These are phyloP conservation scores for Lepidonotus clava DNA, from an alignment of 2,888 invertebrate genomes.

Conservation along the genomic window DNA sequence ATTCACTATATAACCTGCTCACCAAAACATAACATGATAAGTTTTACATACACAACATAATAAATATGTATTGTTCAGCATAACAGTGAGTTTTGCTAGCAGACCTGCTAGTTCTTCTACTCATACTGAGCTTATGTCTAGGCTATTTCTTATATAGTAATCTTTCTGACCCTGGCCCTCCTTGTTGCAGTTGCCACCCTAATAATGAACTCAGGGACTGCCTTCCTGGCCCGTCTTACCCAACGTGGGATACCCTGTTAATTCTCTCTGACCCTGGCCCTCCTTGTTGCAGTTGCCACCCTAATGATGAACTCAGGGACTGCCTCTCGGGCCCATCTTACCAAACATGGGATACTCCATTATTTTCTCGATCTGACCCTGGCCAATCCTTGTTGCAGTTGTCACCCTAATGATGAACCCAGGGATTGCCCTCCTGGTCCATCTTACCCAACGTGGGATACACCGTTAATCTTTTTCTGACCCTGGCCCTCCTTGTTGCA, in stretches of 20 bases:
- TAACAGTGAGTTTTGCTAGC: too few species aligned
- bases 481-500: constrained; percentile 52
- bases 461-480: too few species aligned
- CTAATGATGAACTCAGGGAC: constrained; percentile 69
- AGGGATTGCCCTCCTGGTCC: constrained; percentile 72
- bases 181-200: constrained; percentile 64
- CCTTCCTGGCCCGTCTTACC: constrained; percentile 72
- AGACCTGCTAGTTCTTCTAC: too few species aligned
- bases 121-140: too few species aligned
- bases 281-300: constrained; percentile 63
- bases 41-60: too few species aligned
- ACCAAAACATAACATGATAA: too few species aligned
- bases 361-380: too few species aligned
- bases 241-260: constrained; percentile 71
- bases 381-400: constrained; percentile 58
- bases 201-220: constrained; percentile 69
- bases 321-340: constrained; percentile 71
- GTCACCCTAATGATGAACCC: constrained; percentile 66
- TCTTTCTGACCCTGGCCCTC: too few species aligned
- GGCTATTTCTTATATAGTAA: too few species aligned
- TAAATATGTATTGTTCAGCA: too few species aligned
- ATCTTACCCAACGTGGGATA: constrained; percentile 72
- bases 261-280: too few species aligned
- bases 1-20: too few species aligned
- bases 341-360: constrained; percentile 71